Conservation (phyloP, 2,888 invertebrate species). For the Atrina japonica region DNA sequence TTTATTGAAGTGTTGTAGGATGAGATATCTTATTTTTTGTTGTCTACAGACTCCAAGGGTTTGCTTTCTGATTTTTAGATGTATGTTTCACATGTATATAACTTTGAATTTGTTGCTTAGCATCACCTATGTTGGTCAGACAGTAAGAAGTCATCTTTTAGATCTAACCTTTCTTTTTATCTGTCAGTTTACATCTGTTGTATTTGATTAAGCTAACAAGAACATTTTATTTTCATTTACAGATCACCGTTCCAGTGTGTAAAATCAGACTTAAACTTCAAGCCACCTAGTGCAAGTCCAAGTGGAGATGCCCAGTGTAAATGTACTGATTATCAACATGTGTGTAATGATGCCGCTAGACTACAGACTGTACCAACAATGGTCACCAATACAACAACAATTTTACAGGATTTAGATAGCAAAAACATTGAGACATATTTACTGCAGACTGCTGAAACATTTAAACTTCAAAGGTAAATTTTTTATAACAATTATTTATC, state of each 20-base stretch:
- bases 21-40: no score
- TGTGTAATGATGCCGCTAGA: conserved; percentile 50
- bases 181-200: no score
- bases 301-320: conserved; percentile 45
- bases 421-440: conserved; percentile 71
- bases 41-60: no score
- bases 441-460: conserved; percentile 66
- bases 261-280: conserved; percentile 41
- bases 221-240: no score
- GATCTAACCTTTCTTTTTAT: no score
- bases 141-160: no score
- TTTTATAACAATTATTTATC: background rate
- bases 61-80: no score
- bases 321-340: conserved; percentile 56
- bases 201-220: no score
- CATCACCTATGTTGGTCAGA: no score
- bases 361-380: conserved; percentile 48
- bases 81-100: no score
- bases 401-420: conserved; percentile 67
- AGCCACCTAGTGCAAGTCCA: conserved; percentile 7
- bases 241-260: conserved; percentile 46
- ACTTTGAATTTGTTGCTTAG: no score
- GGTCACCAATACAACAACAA: conserved; percentile 57
- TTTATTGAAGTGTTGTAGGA: no score
- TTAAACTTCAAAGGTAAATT: conserved; percentile 55